Base-by-base conservation (phyloP, 2,888 invertebrate genomes). In the Linnaemya vulpina region DNA sequence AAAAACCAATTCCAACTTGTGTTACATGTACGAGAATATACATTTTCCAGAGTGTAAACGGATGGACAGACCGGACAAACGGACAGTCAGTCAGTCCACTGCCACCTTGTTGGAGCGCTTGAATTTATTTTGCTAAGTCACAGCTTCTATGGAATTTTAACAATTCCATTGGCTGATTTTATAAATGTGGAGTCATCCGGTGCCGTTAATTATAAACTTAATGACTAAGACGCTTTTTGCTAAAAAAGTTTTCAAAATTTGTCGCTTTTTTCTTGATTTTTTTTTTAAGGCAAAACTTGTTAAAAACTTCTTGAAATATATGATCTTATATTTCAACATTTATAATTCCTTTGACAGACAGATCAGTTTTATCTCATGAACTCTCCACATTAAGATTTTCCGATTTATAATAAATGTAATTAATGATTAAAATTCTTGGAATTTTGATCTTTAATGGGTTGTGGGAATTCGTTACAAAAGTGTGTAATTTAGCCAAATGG, bases 141-240 rank as follows among this genome's bases (percentile, higher is more conserved):
- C 65, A 84, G 71, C 60, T 84, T 84, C 79, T 63, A 75, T 20
- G 62, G 79, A 84, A 84, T 73, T 83, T 70, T 75, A 84, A 58
- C 46, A 68, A 74, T 43, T 76, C 65, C 62, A 43, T 60, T 49
- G 35, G 20, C 51, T 25, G 7, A 8, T 40, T 62, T 38, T 63
- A 49, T 58, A 20, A 30, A 30, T 79, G 65, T 65, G 38, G 46
- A 80, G 81, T 82, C 85, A 86, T 87, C 87, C 87, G 83, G 78
- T 83, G 85, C 81, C 79, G 85, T 87, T 87, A 87, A 85, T 87
- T 87, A 83, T 79, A 70, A 71, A 60, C 51, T 84, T 84, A 84
- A 84, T 79, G 83, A 71, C 74, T 40, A 70, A 25, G 49, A 53
- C 35, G 63, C 62, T 35, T 53, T 62, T 68, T 53, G 53, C 71